Conservation (phyloP, 2,797 vertebrate genomes). For the Gambusia yucatana region DNA sequence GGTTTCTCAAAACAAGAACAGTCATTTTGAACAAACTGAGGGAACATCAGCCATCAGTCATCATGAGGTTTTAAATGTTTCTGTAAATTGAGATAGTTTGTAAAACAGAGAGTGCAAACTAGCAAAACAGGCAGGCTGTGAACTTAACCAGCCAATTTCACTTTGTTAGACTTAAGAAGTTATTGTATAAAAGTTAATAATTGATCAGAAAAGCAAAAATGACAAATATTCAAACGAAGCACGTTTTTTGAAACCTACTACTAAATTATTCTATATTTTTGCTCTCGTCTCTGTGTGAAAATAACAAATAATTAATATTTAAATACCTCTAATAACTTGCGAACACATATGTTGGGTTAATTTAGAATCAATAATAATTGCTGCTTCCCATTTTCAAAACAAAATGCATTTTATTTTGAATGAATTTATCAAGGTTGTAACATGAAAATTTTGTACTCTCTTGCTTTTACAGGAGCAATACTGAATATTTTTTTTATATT, state of each 20-base stretch:
- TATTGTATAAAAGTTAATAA: neutral
- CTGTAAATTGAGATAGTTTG: neutral
- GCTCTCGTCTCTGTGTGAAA: neutral
- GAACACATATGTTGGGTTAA: neutral
- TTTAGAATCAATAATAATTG: neutral
- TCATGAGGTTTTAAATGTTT: neutral
- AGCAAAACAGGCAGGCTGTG: neutral
- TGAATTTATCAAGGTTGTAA: neutral
- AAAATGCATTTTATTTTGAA: neutral
- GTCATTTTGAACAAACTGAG: neutral
- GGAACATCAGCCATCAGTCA: neutral
- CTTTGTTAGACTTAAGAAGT: neutral
- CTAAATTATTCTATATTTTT: neutral
- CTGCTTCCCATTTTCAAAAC: neutral
- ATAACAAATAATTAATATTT: neutral
- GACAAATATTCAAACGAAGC: neutral
- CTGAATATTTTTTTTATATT: neutral
- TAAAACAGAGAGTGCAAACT: neutral
- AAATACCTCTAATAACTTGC: neutral
- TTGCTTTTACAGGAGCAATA: constrained; percentile 9
- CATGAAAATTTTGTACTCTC: neutral
- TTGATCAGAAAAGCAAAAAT: neutral
- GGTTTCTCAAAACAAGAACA: neutral
- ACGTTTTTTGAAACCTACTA: neutral
- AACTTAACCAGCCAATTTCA: neutral